Percentiles rank a stretch among this genome's conserved stretches.
These are phyloP conservation scores for Bucco capensis DNA, from an alignment of 2,113 vertebrate species.

Conservation along the genomic window DNA sequence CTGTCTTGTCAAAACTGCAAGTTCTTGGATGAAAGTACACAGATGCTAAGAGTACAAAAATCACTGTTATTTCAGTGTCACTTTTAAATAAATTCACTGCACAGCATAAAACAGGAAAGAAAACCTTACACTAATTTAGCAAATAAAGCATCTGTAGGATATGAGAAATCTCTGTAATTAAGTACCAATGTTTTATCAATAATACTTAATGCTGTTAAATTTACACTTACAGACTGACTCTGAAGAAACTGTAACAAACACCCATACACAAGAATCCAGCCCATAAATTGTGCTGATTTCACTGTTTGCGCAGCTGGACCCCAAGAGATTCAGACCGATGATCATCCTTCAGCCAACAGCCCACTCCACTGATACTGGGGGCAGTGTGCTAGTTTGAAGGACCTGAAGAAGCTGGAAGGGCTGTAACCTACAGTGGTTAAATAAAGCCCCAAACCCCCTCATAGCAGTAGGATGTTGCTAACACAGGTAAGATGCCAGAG, in stretches of 20 bases:
- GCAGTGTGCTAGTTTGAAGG: not conserved
- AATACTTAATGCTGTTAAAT: not conserved
- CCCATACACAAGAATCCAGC: not conserved
- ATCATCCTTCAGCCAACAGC: not conserved
- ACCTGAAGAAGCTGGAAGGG: not conserved
- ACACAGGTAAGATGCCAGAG: not conserved
- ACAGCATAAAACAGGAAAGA: not conserved
- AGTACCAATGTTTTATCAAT: not conserved
- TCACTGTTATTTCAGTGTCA: not conserved
- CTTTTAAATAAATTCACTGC: not conserved
- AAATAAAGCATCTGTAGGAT: not conserved
- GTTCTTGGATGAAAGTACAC: not conserved
- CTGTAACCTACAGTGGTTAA: not conserved
- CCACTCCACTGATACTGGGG: accelerated
- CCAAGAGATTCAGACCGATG: accelerated
- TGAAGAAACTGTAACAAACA: too few relatives aligned
- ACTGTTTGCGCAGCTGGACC: accelerated
- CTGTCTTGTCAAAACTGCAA: not conserved
- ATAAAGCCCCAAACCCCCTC: too few relatives aligned
- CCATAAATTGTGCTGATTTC: accelerated
- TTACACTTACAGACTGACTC: not conserved
- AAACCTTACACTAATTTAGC: not conserved
- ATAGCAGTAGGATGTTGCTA: not conserved
- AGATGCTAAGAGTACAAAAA: too few relatives aligned
- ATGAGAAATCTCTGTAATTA: not conserved